Evolutionary conservation across 2,888 invertebrate species (phyloP), one percentile per base, ranked within the genome.

Genomic region (Taphrorychus bicolor): DNA sequence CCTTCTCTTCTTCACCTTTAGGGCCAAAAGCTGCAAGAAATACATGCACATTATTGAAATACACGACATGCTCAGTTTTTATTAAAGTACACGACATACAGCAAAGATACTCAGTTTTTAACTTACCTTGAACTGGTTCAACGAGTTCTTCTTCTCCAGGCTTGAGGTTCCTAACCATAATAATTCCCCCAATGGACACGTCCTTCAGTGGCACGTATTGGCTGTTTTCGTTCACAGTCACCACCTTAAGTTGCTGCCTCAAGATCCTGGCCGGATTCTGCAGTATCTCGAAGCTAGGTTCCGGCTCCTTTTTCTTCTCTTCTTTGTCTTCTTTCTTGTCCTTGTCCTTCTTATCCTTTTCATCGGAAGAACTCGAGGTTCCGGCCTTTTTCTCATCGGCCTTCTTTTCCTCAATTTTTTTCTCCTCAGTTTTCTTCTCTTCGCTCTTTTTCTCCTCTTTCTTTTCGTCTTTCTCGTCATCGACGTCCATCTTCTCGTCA

Each of bases 261-360:
- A 99, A 90, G 0, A 95, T 91, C 62, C 99, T 89, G 0, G 97
- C 97, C 0, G 99, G 99, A 85, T 99, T 99, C 76, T 89, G 89
- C 49, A 99, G 84, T 72, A 96, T 91, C 83, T 97, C 97, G 83
- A 93, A 97, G 71, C 84, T 89, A 0, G 97, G 93, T 79, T 99
- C 99, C 0, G 95, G 92, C 80, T 99, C 98, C 77, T 94, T 92
- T 80, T 85, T 86, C 73, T 86, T 84, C 66, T 86, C 85, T 64
- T 85, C 84, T 65, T 86, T 85, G 70, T 85, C 83, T 41, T 83
- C 83, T 66, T 83, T 83, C 66, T 84, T 81, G 21, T 83, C 82
- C 14, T 81, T 78, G 21, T 59, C 59, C 23, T 62, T 62, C 41
- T 81, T 76, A 23, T 82, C 78, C 24, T 82, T 80, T 3, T 78